These are phyloP conservation scores for Catalaphyllia jardinei DNA, from an alignment of 64 coral and sea anemone species.

Conservation along the genomic window DNA sequence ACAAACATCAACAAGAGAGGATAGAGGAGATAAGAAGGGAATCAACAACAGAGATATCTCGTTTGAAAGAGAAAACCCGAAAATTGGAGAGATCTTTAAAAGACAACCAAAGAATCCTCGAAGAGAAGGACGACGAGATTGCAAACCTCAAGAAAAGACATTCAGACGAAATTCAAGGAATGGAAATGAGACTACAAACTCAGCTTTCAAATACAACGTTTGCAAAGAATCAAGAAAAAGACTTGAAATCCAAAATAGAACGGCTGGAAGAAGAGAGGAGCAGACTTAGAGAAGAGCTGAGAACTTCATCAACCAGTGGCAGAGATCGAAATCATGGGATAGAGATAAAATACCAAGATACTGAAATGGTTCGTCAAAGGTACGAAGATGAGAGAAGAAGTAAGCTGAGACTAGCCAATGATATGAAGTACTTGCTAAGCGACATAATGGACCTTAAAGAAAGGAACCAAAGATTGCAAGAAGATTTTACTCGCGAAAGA, in stretches of 20 bases:
- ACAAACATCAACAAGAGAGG: slow-evolving; percentile 76
- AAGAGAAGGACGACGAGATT: slow-evolving; percentile 70
- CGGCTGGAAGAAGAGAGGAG: slow-evolving; percentile 70
- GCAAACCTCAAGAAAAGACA: slow-evolving; percentile 58
- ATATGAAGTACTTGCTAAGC: slow-evolving; percentile 82
- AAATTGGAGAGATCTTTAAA: slow-evolving; percentile 74
- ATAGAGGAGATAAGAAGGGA: slow-evolving; percentile 86
- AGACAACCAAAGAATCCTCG: slow-evolving; percentile 52
- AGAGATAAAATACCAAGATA: slow-evolving; percentile 57
- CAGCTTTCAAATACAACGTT: slow-evolving; percentile 59
- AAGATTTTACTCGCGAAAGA: slow-evolving; percentile 79
- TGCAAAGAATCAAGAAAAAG: slow-evolving; percentile 69
- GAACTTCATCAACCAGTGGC: not conserved
- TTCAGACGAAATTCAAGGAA: slow-evolving; percentile 61
- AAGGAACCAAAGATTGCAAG: slow-evolving; percentile 76
- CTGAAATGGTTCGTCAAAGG: slow-evolving; percentile 56
- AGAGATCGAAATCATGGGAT: slow-evolving; percentile 45
- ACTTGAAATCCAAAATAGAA: slow-evolving; percentile 68
- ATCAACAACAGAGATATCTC: slow-evolving; percentile 61
- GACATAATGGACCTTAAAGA: slow-evolving; percentile 84
- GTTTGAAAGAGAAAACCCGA: slow-evolving; percentile 69
- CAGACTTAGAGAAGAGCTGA: slow-evolving; percentile 56
- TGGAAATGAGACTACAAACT: slow-evolving; percentile 68
- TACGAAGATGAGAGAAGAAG: slow-evolving; percentile 77
- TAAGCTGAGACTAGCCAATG: slow-evolving; percentile 75